Percentiles rank a stretch among this genome's conserved stretches.
phyloP scores from a whole-genome alignment of 2,113 vertebrate species.

The Silurus asotus region DNA sequence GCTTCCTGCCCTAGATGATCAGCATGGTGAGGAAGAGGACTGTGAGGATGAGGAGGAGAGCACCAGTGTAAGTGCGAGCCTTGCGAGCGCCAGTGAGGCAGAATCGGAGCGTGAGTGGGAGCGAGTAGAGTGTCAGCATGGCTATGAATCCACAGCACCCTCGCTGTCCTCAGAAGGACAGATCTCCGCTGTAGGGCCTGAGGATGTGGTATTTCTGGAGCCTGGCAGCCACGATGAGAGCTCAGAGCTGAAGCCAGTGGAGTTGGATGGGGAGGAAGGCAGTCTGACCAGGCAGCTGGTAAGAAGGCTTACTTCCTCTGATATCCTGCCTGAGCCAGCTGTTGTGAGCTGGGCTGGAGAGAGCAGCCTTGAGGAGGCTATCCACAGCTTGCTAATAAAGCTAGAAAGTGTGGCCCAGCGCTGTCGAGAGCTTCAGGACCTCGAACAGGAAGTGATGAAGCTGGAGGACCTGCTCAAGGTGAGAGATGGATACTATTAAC shows the following conservation, averaged over 20 bases:
- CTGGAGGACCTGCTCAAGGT: conserved; percentile 96
- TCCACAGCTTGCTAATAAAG: conserved; percentile 84
- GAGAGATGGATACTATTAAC: neutral
- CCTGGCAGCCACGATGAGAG: conserved; percentile 71
- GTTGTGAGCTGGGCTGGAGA: conserved; percentile 80
- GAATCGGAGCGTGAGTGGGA: conserved; percentile 76
- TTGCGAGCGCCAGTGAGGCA: conserved; percentile 61
- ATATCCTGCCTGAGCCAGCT: conserved; percentile 65
- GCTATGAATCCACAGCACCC: conserved; percentile 57
- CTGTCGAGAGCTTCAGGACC: conserved; percentile 89
- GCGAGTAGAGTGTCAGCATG: conserved; percentile 63
- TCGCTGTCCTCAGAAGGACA: conserved; percentile 68
- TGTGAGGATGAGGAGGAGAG: conserved; percentile 61
- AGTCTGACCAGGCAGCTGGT: conserved; percentile 94
- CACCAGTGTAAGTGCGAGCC: conserved; percentile 61
- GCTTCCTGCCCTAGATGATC: conserved; percentile 47
- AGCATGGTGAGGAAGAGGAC: conserved; percentile 28
- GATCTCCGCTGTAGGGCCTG: conserved; percentile 51
- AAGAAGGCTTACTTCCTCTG: conserved; percentile 86
- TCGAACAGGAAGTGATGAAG: conserved; percentile 90
- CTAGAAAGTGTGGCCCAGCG: conserved; percentile 87
- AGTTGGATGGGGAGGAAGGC: conserved; percentile 89
- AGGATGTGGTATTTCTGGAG: conserved; percentile 77
- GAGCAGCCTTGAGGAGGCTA: conserved; percentile 90
- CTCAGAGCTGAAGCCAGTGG: conserved; percentile 91